These are phyloP conservation scores for Pseudomyrmex pallidus DNA, from an alignment of 1,140 invertebrate species.

Conservation along the genomic window DNA sequence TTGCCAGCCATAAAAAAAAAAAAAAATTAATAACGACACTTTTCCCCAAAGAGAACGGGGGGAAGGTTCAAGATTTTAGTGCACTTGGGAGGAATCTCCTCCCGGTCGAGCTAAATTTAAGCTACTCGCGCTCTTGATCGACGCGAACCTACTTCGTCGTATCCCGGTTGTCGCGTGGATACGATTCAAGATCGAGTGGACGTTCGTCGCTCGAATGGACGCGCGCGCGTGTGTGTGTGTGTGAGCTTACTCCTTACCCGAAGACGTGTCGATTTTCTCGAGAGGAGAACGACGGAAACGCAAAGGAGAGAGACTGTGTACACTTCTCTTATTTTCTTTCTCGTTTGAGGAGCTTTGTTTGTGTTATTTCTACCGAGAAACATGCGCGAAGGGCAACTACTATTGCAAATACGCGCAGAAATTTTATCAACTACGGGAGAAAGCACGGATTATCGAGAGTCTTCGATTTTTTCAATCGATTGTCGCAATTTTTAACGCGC, in stretches of 20 bases:
- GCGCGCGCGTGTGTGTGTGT: not conserved
- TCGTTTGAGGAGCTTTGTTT: not conserved
- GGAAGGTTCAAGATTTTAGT: not conserved
- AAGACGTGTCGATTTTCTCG: slow-evolving; percentile 1
- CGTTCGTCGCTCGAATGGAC: not conserved
- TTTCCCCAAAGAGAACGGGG: not conserved
- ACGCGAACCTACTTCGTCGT: slow-evolving; percentile 8
- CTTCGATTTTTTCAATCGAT: too few species aligned
- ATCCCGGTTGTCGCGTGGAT: slow-evolving; percentile 2
- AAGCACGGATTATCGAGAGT: too few species aligned
- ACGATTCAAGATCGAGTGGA: slow-evolving; percentile 6
- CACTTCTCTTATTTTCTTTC: not conserved
- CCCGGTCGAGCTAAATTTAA: too few species aligned
- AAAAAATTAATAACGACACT: slow-evolving; percentile 29
- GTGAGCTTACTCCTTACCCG: slow-evolving; percentile 16
- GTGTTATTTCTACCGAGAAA: not conserved
- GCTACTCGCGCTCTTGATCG: not conserved
- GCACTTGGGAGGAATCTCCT: not conserved
- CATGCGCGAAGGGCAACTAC: too few species aligned
- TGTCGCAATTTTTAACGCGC: too few species aligned
- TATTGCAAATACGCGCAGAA: too few species aligned
- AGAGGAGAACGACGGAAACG: not conserved
- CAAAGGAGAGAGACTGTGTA: not conserved
- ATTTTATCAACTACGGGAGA: too few species aligned
- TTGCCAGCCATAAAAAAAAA: not conserved